Conservation (phyloP, 2,888 invertebrate species). For the Epistrophella euchroma region DNA sequence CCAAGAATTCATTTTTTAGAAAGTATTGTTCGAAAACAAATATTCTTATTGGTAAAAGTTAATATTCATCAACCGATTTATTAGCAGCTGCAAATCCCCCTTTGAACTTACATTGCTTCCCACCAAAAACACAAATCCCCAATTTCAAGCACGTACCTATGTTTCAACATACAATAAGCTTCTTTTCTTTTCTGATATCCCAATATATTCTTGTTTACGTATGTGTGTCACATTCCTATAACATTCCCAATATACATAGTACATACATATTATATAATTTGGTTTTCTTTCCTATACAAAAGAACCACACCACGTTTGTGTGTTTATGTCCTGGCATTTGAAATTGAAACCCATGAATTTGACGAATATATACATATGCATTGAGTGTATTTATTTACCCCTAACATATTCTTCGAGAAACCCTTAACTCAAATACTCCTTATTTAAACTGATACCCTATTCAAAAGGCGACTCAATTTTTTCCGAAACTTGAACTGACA, state of each 20-base stretch:
- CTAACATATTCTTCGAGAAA: background rate
- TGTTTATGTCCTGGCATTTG: background rate
- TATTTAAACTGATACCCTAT: slow-evolving; percentile 48
- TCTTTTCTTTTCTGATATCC: slow-evolving; percentile 37
- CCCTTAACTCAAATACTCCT: slow-evolving; percentile 19
- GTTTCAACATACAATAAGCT: background rate
- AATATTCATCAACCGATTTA: no score
- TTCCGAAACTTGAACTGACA: slow-evolving; percentile 53
- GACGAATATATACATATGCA: no score
- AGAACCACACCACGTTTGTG: background rate
- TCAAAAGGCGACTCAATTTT: slow-evolving; percentile 64
- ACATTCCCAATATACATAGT: slow-evolving; percentile 1
- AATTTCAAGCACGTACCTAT: background rate
- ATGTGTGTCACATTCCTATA: slow-evolving; percentile 63
- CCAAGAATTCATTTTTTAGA: no score
- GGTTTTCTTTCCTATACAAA: background rate
- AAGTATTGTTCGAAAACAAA: no score
- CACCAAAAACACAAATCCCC: background rate
- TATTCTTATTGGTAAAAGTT: no score
- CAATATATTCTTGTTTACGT: slow-evolving; percentile 48
- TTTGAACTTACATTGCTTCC: background rate
- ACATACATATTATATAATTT: background rate
- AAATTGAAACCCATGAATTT: background rate
- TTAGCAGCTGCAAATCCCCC: no score
- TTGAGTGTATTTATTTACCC: background rate